Evolutionary conservation across 1,140 invertebrate species (phyloP).

Genomic region (Eubasilissa regina): DNA sequence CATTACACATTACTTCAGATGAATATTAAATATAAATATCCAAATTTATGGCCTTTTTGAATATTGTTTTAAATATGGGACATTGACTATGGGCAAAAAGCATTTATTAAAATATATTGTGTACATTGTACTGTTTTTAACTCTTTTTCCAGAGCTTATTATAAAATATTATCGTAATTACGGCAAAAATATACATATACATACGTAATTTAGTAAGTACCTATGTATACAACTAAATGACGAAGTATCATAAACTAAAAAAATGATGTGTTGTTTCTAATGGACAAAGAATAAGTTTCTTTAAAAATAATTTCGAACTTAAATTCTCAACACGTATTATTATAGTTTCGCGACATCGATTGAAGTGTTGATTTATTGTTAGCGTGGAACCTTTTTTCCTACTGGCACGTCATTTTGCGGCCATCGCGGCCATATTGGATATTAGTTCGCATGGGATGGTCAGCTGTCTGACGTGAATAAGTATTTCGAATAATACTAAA

Average conservation of each 20-base stretch:
- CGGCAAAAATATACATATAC: too few species aligned
- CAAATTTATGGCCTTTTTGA: too few species aligned
- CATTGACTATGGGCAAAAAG: too few species aligned
- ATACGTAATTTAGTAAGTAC: background rate
- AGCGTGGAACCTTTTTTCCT: slow-evolving; percentile 41
- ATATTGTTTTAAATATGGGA: too few species aligned
- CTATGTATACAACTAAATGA: slow-evolving; percentile 1
- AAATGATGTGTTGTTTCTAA: too few species aligned
- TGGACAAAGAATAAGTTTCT: background rate
- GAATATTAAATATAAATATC: too few species aligned
- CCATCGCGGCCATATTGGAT: slow-evolving; percentile 71
- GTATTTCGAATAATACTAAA: slow-evolving; percentile 34
- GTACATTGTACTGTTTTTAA: too few species aligned
- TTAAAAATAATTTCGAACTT: background rate
- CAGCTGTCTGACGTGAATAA: slow-evolving; percentile 66
- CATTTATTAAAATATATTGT: too few species aligned
- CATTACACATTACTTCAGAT: background rate
- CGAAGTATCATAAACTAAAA: background rate
- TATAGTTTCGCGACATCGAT: slow-evolving; percentile 14
- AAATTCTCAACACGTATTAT: background rate
- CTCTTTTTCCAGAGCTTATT: too few species aligned
- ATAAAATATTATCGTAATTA: too few species aligned
- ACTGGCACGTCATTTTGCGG: slow-evolving; percentile 49
- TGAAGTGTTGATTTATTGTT: slow-evolving; percentile 7
- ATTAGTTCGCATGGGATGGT: slow-evolving; percentile 70